These are phyloP conservation scores for Sebastes kiyomatsui DNA, from an alignment of 2,797 vertebrate species.

Conservation along the genomic window DNA sequence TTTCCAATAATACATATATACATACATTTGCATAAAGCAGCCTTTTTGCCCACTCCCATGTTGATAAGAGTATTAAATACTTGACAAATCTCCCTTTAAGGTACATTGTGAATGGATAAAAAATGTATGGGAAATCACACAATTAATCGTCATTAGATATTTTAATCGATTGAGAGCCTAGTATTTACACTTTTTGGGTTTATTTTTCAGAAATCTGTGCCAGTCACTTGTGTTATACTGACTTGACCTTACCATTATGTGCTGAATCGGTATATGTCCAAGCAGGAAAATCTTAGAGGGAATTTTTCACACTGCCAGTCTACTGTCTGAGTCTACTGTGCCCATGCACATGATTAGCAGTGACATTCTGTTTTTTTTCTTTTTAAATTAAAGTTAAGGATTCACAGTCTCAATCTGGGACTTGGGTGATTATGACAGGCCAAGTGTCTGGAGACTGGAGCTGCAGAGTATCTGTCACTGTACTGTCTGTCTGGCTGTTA, in stretches of 20 bases:
- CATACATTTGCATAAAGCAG: no score
- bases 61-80: no score
- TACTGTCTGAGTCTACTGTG: neutral
- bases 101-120: no score
- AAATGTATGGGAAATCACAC: accelerated
- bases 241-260: no score
- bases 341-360: slow-evolving; percentile 1
- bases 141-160: no score
- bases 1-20: no score
- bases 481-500: no score
- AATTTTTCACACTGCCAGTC: neutral
- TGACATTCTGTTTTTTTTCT: neutral
- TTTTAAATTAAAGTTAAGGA: neutral
- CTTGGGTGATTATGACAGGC: neutral
- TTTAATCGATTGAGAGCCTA: no score
- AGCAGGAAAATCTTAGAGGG: neutral
- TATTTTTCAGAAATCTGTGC: neutral
- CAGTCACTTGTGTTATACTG: neutral
- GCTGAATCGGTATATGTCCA: no score
- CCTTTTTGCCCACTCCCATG: no score
- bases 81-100: no score
- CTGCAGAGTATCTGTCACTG: neutral
- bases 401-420: neutral
- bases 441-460: neutral
- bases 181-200: neutral